Base-by-base conservation (phyloP, 2,113 vertebrate genomes). In the Apus apus region DNA sequence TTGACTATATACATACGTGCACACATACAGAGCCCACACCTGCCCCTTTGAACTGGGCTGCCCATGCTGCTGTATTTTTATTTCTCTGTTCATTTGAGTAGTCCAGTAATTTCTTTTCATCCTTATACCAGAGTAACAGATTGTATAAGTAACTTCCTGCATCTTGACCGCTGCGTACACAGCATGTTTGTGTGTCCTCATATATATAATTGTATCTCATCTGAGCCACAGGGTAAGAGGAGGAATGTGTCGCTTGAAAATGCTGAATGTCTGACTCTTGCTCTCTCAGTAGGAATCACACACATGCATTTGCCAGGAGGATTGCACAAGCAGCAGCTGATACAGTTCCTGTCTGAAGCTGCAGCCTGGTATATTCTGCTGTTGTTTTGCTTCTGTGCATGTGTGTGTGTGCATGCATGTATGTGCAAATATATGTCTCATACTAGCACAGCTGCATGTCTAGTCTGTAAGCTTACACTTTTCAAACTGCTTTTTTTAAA, bases 291-390 rank as follows among this genome's bases (percentile, higher is more conserved):
- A 70, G 57, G 34, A 66, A 65, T 87, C 56, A 27, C 40, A 87
- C 0, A 27, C 40, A 87, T 0, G 0, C n/a, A 48, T 43, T 38
- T 38, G 36, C 64, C 13, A 32, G 38, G 27, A 75, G 27, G 25
- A 53, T 29, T 6, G 0, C 0, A 0, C 17, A 48, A 62, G 27
- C 76, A 72, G 73, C 15, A 5, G 48, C 70, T 68, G 53, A 30
- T 54, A 48, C 62, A 32, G 79, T 20, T 88, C 16, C 56, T 25
- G 25, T 6, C 32, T 67, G 34, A 54, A 88, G 66, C 36, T 71
- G 74, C 26, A 66, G 18, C 43, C 43, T 50, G 32, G 8, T 58
- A 10, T 9, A 15, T 81, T 78, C 65, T 66, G 46, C 30, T 15
- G 27, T 29, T 29, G 36, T 38, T 72, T 26, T 64, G 27, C 15